Base-by-base conservation (phyloP, 2,797 vertebrate species). In the Cheracebus regulus region DNA sequence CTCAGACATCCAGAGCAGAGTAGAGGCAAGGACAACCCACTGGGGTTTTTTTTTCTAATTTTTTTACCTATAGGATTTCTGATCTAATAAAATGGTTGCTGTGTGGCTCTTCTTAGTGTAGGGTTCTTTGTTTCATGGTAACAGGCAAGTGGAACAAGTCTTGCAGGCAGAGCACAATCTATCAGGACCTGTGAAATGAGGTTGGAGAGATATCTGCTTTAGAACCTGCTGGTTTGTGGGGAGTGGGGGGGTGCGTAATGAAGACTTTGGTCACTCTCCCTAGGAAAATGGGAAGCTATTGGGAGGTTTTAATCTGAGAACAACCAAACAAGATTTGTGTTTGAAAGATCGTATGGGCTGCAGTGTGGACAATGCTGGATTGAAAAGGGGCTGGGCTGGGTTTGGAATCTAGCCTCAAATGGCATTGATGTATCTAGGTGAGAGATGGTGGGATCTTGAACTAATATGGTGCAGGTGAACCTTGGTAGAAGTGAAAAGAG, bases 111-210 rank as follows among this genome's bases (percentile, higher is more conserved):
- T 57, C 52, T 39, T 28, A 19, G n/a, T 20, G 3, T 39, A 22
- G 13, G 2, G 19, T 15, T 0, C 0, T 22, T 46, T 46, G 8
- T 50, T 67, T 76, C 13, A 1, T 4, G 10, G 33, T 41, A 73
- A 6, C 0, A 86, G n/a, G 44, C 10, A 30, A 8, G 0, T 2
- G 3, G 7, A 5, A 36, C 2, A 48, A 15, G 1, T 1, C 6
- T 12, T 3, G 1, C 30, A 33, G 14, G 11, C 30, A 61, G 44
- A 41, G 24, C 4, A 15, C 22, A 22, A 11, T 15, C 6, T 9
- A 0, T 1, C 14, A 1, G 17, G 24, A 9, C 17, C 33, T 8
- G 5, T 14, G 11, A 44, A 52, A 39, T 11, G 44, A 76, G 44
- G 12, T 46, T 33, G 10, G 13, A 26, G 19, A 41, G 30, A 2